Conservation (phyloP, 2,113 vertebrate genomes). For the Chelonoidis abingdonii region DNA sequence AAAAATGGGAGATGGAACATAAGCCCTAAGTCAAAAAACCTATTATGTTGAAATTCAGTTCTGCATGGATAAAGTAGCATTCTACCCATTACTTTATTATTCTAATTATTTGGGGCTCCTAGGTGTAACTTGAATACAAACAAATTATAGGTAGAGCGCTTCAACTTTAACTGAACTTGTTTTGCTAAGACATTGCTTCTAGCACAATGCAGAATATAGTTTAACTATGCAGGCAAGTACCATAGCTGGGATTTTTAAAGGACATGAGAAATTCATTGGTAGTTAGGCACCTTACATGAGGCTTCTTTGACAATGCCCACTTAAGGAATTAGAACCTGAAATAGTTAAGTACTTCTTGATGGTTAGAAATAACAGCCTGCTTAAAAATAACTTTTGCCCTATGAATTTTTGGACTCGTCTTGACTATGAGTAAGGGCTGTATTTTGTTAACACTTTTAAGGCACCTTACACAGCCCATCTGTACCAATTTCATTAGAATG, state of each 20-base stretch:
- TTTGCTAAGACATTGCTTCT: no score
- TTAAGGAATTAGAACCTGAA: background rate
- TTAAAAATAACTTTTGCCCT: background rate
- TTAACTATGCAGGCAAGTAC: background rate
- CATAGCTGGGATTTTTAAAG: background rate
- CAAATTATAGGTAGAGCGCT: no score
- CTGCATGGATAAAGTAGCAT: background rate
- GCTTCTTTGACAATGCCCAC: background rate
- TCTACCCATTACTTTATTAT: background rate
- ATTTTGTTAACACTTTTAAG: background rate
- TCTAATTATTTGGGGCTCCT: background rate
- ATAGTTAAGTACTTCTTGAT: background rate
- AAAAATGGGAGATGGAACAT: background rate
- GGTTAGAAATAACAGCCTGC: background rate
- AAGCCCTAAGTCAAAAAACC: background rate
- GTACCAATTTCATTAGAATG: rapidly evolving
- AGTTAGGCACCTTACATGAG: background rate
- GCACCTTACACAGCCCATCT: background rate
- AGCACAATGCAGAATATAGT: no score
- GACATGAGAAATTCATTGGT: background rate
- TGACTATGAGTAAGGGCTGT: background rate
- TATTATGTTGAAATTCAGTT: background rate
- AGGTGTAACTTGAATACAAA: background rate
- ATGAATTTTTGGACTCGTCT: background rate
- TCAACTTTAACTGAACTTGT: no score